phyloP scores from a whole-genome alignment of 2,888 invertebrate species.

The Ashinkailepas kermadecensis region DNA sequence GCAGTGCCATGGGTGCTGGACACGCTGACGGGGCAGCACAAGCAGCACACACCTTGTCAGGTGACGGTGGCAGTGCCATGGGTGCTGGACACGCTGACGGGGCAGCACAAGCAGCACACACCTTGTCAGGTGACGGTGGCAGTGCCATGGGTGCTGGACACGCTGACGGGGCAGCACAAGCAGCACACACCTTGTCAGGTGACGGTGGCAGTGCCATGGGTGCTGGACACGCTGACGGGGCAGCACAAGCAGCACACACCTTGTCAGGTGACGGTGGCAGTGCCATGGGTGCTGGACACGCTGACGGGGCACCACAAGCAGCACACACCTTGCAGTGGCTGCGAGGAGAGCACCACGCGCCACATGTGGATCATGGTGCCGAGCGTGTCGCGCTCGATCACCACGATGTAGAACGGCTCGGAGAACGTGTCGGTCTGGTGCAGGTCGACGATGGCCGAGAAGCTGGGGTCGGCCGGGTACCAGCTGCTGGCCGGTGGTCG shows the following conservation, averaged over 20 bases:
- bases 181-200: no score
- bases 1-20: no score
- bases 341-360: constrained; percentile 83
- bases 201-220: no score
- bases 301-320: constrained; percentile 21
- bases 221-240: constrained; percentile 30
- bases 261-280: not conserved
- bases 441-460: constrained; percentile 73
- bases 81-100: no score
- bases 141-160: no score
- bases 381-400: constrained; percentile 74
- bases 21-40: no score
- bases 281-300: constrained; percentile 28
- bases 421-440: constrained; percentile 78
- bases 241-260: constrained; percentile 20
- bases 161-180: no score
- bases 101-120: no score
- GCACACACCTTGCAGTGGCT: constrained; percentile 43
- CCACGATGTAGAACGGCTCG: constrained; percentile 91
- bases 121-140: no score
- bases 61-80: no score
- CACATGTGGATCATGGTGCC: constrained; percentile 78
- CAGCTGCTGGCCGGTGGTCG: constrained; percentile 50
- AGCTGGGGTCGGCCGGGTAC: constrained; percentile 49
- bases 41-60: no score